Conservation (phyloP, 1,140 invertebrate genomes). For the Drosophila lini region DNA sequence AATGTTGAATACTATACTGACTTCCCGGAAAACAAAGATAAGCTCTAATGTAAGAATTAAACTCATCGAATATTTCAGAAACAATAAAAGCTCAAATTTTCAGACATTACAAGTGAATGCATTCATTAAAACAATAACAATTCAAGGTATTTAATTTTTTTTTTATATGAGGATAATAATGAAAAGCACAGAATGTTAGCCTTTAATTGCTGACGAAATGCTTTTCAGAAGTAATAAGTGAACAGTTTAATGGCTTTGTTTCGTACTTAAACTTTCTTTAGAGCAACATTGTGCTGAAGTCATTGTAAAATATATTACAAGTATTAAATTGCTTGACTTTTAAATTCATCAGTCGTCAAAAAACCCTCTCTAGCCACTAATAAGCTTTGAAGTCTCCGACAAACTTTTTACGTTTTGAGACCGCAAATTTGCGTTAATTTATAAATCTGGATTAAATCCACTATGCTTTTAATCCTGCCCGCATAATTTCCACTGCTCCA, state of each 20-base stretch:
- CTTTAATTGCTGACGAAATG: too few relatives aligned
- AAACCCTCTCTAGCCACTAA: neutral
- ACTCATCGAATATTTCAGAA: neutral
- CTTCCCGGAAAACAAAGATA: neutral
- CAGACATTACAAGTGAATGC: neutral
- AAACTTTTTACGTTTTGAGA: constrained; percentile 8
- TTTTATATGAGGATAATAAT: neutral
- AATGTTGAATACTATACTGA: too few relatives aligned
- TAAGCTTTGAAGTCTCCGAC: constrained; percentile 16
- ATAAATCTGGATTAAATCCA: constrained; percentile 37
- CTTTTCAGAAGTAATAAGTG: too few relatives aligned
- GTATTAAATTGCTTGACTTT: neutral
- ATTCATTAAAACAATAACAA: neutral
- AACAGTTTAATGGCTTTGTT: neutral
- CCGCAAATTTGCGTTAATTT: constrained; percentile 16
- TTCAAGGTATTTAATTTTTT: too few relatives aligned
- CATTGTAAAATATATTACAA: neutral
- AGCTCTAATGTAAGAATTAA: neutral
- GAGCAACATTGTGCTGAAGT: neutral
- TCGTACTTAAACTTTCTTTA: neutral
- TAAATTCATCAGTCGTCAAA: too few relatives aligned
- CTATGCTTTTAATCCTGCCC: constrained; percentile 18
- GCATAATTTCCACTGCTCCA: neutral
- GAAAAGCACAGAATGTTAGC: too few relatives aligned
- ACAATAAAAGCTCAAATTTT: neutral